phyloP scores from a whole-genome alignment of 2,113 vertebrate genomes.

The Pheucticus melanocephalus region DNA sequence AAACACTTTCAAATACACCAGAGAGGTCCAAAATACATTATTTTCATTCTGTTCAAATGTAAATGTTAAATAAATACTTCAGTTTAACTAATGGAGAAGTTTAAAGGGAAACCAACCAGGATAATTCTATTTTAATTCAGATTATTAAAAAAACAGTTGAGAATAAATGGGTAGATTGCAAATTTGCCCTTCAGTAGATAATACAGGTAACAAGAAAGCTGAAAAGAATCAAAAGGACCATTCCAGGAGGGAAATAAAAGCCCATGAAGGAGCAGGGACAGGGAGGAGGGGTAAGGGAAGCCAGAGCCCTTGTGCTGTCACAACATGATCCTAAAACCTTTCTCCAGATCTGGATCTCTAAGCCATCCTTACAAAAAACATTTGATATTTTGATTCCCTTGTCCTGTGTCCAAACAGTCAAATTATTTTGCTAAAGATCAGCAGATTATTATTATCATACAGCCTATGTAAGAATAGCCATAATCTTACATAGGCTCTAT shows the following conservation, averaged over 20 bases:
- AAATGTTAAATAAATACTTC: not conserved
- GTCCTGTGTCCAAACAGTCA: not conserved
- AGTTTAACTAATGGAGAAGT: not conserved
- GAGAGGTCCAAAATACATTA: not conserved
- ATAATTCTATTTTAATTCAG: not conserved
- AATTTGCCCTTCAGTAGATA: not conserved
- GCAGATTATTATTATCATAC: not conserved
- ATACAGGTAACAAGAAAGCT: not conserved
- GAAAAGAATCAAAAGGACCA: not conserved
- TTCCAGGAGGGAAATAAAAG: not conserved
- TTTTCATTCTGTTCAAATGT: not conserved
- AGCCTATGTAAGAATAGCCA: not conserved
- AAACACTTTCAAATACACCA: not conserved
- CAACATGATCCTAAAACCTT: not conserved
- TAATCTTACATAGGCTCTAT: not conserved
- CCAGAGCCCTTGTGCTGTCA: not conserved
- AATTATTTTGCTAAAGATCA: not conserved
- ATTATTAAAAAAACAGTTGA: not conserved
- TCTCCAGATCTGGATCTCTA: not conserved
- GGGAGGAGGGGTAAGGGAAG: not conserved
- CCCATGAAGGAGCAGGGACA: not conserved
- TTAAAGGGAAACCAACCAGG: not conserved
- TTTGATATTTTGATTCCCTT: not conserved
- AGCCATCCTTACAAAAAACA: not conserved
- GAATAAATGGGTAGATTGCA: not conserved